phyloP scores from a whole-genome alignment of 2,888 invertebrate genomes.

The Scelioninae gen. 2 region DNA sequence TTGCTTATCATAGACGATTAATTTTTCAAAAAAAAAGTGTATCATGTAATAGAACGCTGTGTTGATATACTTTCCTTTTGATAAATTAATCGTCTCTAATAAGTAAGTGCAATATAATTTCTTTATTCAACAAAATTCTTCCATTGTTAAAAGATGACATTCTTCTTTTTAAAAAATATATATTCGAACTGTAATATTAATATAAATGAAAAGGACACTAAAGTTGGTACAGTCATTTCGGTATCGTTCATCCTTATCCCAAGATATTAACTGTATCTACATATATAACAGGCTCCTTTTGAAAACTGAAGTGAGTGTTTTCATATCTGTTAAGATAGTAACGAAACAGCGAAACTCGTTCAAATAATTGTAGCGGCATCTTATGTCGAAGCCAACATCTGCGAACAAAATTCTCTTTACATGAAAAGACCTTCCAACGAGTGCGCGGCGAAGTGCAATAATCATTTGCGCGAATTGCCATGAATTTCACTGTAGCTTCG shows the following conservation, averaged over 20 bases:
- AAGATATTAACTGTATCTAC: conserved; percentile 42
- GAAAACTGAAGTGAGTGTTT: conserved; percentile 54
- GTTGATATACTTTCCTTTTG: too few species aligned
- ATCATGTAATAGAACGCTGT: too few species aligned
- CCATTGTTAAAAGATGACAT: too few species aligned
- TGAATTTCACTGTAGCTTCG: conserved; percentile 34
- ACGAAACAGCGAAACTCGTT: conserved; percentile 55
- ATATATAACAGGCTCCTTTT: conserved; percentile 42
- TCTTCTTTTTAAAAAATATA: too few species aligned
- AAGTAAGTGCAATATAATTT: too few species aligned
- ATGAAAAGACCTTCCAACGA: conserved; percentile 55
- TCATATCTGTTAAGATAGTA: conserved; percentile 58
- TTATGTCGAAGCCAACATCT: conserved; percentile 59
- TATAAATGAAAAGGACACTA: too few species aligned
- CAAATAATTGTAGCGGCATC: conserved; percentile 51
- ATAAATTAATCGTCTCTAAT: too few species aligned
- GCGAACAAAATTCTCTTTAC: conserved; percentile 58
- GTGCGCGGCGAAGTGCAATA: conserved; percentile 43
- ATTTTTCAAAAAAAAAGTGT: too few species aligned
- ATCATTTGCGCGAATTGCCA: conserved; percentile 43
- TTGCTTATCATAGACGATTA: too few species aligned
- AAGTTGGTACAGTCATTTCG: conserved; percentile 12
- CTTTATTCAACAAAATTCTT: too few species aligned
- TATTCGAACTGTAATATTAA: too few species aligned
- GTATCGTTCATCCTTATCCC: conserved; percentile 12